These are phyloP conservation scores for Macquaria australasica DNA, from an alignment of 2,113 vertebrate genomes.

Conservation along the genomic window DNA sequence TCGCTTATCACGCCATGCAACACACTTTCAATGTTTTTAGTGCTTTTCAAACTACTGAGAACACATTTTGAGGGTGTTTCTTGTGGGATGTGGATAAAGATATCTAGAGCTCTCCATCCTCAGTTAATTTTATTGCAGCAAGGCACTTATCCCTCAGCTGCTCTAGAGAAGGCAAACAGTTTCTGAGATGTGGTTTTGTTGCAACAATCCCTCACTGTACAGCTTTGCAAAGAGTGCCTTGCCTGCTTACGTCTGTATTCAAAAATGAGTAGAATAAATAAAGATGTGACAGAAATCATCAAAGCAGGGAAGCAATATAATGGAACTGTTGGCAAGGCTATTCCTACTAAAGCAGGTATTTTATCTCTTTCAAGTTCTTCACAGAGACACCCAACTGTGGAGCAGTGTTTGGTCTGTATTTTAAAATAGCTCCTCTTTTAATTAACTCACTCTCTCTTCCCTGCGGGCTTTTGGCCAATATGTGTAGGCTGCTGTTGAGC, in stretches of 20 bases:
- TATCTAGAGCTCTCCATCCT: background rate
- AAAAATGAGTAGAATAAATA: background rate
- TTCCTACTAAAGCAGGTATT: slow-evolving; percentile 18
- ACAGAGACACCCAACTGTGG: slow-evolving; percentile 38
- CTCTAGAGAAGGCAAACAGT: background rate
- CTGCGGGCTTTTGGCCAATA: slow-evolving; percentile 49
- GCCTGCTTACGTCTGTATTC: background rate
- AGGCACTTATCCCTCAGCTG: background rate
- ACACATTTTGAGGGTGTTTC: background rate
- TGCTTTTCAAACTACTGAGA: background rate
- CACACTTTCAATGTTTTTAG: background rate
- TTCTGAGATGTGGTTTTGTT: background rate
- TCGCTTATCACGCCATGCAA: background rate
- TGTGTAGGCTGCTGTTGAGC: slow-evolving; percentile 51
- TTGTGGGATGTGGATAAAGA: background rate
- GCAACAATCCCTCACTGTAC: background rate
- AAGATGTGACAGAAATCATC: slow-evolving; percentile 2
- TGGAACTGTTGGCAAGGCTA: background rate
- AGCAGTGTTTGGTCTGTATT: slow-evolving; percentile 43
- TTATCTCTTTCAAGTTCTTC: slow-evolving; percentile 30
- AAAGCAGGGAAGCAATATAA: background rate
- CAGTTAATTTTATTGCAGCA: background rate
- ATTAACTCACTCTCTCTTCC: slow-evolving; percentile 61
- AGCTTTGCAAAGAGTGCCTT: background rate
- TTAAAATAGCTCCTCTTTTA: slow-evolving; percentile 68